A percentile compares a stretch with the other conserved stretches of the same genome.
Conservation (phyloP, 1,140 invertebrate species). For the Drosophila erecta region DNA sequence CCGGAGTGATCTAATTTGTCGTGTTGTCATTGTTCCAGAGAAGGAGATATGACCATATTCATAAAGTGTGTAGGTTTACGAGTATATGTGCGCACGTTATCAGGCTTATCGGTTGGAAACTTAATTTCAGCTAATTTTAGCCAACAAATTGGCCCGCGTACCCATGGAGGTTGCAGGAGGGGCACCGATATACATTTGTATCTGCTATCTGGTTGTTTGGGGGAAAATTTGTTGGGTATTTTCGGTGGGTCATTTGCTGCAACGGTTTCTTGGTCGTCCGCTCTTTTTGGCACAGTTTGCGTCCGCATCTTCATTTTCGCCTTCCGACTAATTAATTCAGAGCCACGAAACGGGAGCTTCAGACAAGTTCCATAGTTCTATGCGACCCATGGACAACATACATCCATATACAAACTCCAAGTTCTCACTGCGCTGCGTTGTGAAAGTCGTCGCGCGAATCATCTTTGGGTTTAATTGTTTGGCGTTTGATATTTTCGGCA, state of each 20-base stretch:
- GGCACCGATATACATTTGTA: not conserved
- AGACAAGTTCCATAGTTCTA: slow-evolving; percentile 1
- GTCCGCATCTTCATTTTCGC: slow-evolving; percentile 17
- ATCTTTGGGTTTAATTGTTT: slow-evolving; percentile 67
- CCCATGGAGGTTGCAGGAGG: not conserved
- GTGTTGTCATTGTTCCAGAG: slow-evolving; percentile 20
- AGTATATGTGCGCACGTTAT: slow-evolving; percentile 7
- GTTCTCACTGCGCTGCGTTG: slow-evolving; percentile 43
- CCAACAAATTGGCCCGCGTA: slow-evolving; percentile 14
- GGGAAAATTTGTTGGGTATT: not conserved
- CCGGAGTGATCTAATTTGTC: slow-evolving; percentile 40
- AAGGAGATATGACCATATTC: slow-evolving; percentile 8
- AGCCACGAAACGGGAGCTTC: slow-evolving; percentile 31
- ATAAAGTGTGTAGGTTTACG: too few relatives aligned
- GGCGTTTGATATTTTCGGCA: slow-evolving; percentile 52
- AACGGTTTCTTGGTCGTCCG: slow-evolving; percentile 15
- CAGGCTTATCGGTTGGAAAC: slow-evolving; percentile 36
- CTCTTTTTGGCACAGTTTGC: slow-evolving; percentile 14
- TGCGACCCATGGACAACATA: not conserved
- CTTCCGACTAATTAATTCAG: slow-evolving; percentile 63
- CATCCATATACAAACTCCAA: not conserved
- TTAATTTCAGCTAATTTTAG: slow-evolving; percentile 43
- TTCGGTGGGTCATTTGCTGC: slow-evolving; percentile 4
- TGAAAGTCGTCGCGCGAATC: slow-evolving; percentile 65
- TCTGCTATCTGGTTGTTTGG: not conserved